Evolutionary conservation across 23 tunicate species (phyloP), one percentile per base, ranked within the genome.

Genomic region (Halocynthia roretzi): DNA sequence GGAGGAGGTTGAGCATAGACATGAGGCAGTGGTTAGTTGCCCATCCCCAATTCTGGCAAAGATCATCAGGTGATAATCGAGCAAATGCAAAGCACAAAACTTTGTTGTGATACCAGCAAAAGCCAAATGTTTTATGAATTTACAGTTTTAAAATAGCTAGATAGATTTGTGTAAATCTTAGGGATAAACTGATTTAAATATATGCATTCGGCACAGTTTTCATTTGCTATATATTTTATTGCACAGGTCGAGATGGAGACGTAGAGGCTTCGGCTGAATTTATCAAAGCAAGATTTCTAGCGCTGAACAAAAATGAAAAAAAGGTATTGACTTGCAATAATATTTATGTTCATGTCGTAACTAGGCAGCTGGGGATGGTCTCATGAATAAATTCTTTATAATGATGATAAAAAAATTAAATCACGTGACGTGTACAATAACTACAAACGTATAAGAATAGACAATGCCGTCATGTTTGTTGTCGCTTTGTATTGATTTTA

Each of bases 221-320:
- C 2, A 1, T 31, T 31, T 31, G 4, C 44, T 31, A 31, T 31
- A 6, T 71, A 10, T 71, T 21, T 52, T 51, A 14, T 8, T 12
- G 54, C 51, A 14, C 68, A 74, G 78, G 78, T 8, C 68, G 78
- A 20, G 64, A 74, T 74, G 56, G 56, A 0, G 78, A 74, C 22
- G 63, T 74, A 8, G 78, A 74, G 9, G 56, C 19, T 20, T 62
- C 78, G 8, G 78, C 78, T 8, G 64, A 52, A 53, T 74, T 74
- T 15, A 53, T 74, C 19, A 74, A 74, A 53, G 48, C 63, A 9
- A 74, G 55, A 19, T 74, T 74, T 17, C 68, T 74, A 19, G 64
- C 54, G 14, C 18, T 74, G 10, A 74, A 74, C 56, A 52, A 44
- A 54, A 74, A 74, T 48, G 12, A 9, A 10, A 54, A 48, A 10